Percentiles rank a stretch among this genome's conserved stretches.
Evolutionary conservation across 2,797 vertebrate genomes (phyloP).

Genomic region (Dendrocincla fuliginosa): DNA sequence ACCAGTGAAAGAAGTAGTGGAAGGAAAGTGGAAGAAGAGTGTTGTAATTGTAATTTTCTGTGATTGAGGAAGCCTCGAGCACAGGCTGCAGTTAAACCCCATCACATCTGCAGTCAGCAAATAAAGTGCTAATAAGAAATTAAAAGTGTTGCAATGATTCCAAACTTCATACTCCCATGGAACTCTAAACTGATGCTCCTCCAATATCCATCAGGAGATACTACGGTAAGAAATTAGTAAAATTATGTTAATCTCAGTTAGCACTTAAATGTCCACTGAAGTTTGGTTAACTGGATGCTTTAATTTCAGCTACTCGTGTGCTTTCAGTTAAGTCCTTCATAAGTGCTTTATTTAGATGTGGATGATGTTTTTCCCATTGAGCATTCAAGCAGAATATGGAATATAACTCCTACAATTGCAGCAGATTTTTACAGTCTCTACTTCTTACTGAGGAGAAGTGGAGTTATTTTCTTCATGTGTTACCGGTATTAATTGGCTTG

Average conservation of each 20-base stretch:
- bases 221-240: neutral
- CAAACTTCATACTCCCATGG: neutral
- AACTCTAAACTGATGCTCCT: neutral
- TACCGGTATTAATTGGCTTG: neutral
- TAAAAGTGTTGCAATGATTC: neutral
- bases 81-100: neutral
- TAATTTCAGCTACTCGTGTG: neutral
- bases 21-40: neutral
- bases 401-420: neutral
- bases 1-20: neutral
- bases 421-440: neutral
- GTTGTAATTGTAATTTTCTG: neutral
- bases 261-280: neutral
- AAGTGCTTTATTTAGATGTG: constrained; percentile 3
- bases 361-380: neutral
- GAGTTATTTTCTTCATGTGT: neutral
- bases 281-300: neutral
- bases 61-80: neutral
- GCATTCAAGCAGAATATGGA: neutral
- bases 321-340: neutral
- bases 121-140: constrained; percentile 39
- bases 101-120: constrained; percentile 4
- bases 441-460: neutral
- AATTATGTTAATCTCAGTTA: neutral
- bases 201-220: neutral